These are phyloP conservation scores for Trichogramma pretiosum DNA, from an alignment of 1,140 invertebrate genomes.

Conservation along the genomic window DNA sequence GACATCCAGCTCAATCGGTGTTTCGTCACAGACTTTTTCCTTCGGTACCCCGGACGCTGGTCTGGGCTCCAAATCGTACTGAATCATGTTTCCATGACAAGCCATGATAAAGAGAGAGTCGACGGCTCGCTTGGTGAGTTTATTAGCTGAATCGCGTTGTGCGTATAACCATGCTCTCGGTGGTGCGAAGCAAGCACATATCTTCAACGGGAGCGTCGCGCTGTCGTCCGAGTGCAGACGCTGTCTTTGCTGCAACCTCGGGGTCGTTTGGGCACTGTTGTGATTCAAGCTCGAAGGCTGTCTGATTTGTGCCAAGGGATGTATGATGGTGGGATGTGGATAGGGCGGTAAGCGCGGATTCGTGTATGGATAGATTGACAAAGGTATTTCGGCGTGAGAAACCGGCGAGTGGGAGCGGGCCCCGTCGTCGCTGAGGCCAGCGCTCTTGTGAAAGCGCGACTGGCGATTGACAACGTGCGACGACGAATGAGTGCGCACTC, in stretches of 20 bases:
- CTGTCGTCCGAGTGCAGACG: conserved; percentile 59
- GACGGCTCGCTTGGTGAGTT: conserved; percentile 51
- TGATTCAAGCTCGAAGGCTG: conserved; percentile 57
- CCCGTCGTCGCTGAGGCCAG: conserved; percentile 72
- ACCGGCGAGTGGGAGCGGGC: conserved; percentile 67
- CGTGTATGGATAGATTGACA: conserved; percentile 73
- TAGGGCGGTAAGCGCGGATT: conserved; percentile 85
- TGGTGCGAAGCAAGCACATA: conserved; percentile 70
- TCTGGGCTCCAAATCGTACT: conserved; percentile 83
- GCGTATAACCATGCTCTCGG: conserved; percentile 65
- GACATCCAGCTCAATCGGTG: conserved; percentile 77
- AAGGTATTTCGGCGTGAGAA: conserved; percentile 56
- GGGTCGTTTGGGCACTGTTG: conserved; percentile 44
- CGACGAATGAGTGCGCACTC: conserved; percentile 84
- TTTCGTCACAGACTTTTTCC: conserved; percentile 85
- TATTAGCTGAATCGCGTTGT: conserved; percentile 43
- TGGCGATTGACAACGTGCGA: conserved; percentile 89
- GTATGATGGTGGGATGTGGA: conserved; percentile 69
- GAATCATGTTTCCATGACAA: conserved; percentile 76
- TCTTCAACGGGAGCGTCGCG: conserved; percentile 54
- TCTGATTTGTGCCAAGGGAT: conserved; percentile 77
- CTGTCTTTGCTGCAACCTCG: conserved; percentile 50
- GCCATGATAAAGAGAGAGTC: conserved; percentile 87
- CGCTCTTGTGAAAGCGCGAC: conserved; percentile 91
- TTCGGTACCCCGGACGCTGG: conserved; percentile 65